Conservation (phyloP, 92 coral and sea anemone species). For the Actinernus sp. region DNA sequence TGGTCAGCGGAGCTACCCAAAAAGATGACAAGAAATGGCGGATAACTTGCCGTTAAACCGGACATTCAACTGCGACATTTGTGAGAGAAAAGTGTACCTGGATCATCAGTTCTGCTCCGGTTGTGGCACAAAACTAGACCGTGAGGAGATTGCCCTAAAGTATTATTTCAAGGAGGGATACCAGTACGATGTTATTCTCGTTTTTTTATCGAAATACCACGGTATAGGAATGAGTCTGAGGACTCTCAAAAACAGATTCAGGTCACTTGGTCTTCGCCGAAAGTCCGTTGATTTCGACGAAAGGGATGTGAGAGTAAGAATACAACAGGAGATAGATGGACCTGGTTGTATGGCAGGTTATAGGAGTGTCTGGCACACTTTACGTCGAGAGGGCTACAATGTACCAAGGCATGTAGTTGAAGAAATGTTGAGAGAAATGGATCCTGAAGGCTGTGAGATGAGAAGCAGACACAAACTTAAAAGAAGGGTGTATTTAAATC, state of each 20-base stretch:
- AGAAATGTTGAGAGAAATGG: constrained; percentile 37
- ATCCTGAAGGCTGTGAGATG: constrained; percentile 63
- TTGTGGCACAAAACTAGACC: constrained; percentile 21
- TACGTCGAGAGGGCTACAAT: constrained; percentile 43
- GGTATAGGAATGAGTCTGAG: constrained; percentile 29
- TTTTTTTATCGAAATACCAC: constrained; percentile 20
- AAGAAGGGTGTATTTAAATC: constrained; percentile 46
- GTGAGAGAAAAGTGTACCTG: constrained; percentile 7
- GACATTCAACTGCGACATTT: no score
- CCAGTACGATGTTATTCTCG: constrained; percentile 37
- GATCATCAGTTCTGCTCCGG: constrained; percentile 16
- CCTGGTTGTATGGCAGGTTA: constrained; percentile 54
- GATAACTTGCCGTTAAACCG: no score
- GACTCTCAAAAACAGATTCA: constrained; percentile 44
- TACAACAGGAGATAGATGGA: constrained; percentile 58
- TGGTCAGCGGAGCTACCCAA: no score
- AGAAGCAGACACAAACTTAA: constrained; percentile 31
- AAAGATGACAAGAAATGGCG: no score
- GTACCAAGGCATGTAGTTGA: constrained; percentile 59
- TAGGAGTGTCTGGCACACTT: constrained; percentile 67
- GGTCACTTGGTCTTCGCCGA: constrained; percentile 50
- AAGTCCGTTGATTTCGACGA: constrained; percentile 29
- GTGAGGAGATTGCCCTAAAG: constrained; percentile 23
- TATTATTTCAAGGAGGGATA: constrained; percentile 37
- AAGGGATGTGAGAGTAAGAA: constrained; percentile 31